These are phyloP conservation scores for Eurytoma adleriae DNA, from an alignment of 2,888 invertebrate species.

Conservation along the genomic window DNA sequence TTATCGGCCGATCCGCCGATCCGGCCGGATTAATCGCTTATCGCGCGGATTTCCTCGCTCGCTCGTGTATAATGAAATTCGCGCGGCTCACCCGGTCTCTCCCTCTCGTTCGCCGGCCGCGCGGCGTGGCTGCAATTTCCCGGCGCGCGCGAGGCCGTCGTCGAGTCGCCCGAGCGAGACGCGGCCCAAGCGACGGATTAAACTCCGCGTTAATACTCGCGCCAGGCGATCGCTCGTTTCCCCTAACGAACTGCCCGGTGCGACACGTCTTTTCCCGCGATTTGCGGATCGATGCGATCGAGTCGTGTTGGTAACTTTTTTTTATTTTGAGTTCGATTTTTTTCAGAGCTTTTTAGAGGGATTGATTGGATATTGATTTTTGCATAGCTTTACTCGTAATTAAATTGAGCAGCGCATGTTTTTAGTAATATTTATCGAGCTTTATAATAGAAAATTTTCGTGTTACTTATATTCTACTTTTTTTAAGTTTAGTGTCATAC, in stretches of 20 bases:
- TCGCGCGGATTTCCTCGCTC: constrained; percentile 39
- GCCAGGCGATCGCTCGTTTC: not conserved
- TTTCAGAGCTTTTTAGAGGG: too few species aligned
- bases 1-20: constrained; percentile 50
- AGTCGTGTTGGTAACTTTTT: too few species aligned
- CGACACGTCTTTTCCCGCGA: not conserved
- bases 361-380: too few species aligned
- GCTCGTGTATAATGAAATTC: constrained; percentile 45
- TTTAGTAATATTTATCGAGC: too few species aligned
- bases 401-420: too few species aligned
- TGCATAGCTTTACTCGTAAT: too few species aligned
- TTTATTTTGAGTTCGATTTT: too few species aligned
- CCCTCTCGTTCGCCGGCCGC: not conserved
- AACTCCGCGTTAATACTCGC: constrained; percentile 41
- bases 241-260: constrained; percentile 25
- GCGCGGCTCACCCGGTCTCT: not conserved
- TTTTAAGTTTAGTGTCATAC: too few species aligned
- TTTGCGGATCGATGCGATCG: too few species aligned
- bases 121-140: not conserved
- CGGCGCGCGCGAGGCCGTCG: not conserved
- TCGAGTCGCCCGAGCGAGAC: constrained; percentile 19
- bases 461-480: too few species aligned
- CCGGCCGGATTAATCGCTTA: constrained; percentile 48
- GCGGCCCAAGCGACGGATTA: constrained; percentile 14
- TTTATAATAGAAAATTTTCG: too few species aligned